Evolutionary conservation across 2,113 vertebrate genomes (phyloP), one percentile per base, ranked within the genome.

Genomic region (Mixornis gularis): DNA sequence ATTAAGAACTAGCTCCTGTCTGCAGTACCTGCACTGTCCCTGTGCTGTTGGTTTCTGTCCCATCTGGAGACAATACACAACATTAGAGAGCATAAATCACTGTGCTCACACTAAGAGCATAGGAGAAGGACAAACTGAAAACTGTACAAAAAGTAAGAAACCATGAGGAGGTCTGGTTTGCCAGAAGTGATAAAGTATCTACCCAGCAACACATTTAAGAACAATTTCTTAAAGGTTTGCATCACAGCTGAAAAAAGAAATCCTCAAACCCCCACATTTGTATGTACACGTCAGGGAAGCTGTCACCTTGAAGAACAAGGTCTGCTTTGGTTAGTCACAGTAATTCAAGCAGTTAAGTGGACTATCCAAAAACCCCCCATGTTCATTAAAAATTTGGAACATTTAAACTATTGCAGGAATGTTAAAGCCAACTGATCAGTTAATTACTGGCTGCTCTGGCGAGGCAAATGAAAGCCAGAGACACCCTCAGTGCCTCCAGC

Each of bases 341-440:
- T 46, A 49, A 90, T 85, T 90, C 71, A 87, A 73, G 71, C 44
- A 19, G 40, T 46, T 83, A 77, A 87, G 29, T 10, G 10, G 19
- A 46, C 63, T 83, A 51, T 26, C 77, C 30, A 66, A 89, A 71
- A 72, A 79, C 22, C 1, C 13, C 4, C 20, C 21, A 18, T 1
- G 32, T 60, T 91, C 59, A 46, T 95, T 85, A 85, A 87, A 84
- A 83, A 49, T 79, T 20, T 81, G 69, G 56, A 87, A 81, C 56
- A 38, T 93, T 55, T 60, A 44, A 91, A 64, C 70, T 86, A 87
- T 58, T 89, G 34, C 70, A 92, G 65, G 58, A 91, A 89, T 59
- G 81, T 76, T 70, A 76, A 95, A 77, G 66, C 82, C 32, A 89
- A 70, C 58, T 36, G 82, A 91, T 93, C 32, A 5, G 93, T 89